These are phyloP conservation scores for Bacillus rossius DNA, from an alignment of 1,140 invertebrate species.

Conservation along the genomic window DNA sequence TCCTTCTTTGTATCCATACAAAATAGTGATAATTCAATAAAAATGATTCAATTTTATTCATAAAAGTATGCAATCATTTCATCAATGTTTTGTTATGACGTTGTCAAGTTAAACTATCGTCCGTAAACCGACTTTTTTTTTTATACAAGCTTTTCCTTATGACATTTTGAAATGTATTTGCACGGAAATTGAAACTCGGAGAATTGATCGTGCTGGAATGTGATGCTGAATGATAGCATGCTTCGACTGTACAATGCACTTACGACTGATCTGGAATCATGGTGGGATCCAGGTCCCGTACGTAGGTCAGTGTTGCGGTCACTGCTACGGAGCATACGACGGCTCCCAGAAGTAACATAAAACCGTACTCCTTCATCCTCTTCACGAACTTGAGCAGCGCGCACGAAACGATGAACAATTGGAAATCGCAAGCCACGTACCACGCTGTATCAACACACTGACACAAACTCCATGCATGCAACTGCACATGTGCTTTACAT, in stretches of 20 bases:
- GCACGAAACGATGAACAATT: slow-evolving; percentile 47
- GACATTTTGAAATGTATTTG: too few species aligned
- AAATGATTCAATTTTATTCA: too few species aligned
- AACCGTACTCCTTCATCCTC: slow-evolving; percentile 51
- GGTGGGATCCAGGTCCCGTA: slow-evolving; percentile 55
- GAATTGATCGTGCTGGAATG: too few species aligned
- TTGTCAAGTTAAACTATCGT: too few species aligned
- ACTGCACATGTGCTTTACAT: background rate
- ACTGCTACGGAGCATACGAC: slow-evolving; percentile 51
- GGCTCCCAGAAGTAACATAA: slow-evolving; percentile 46
- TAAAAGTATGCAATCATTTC: too few species aligned
- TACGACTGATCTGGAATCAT: slow-evolving; percentile 58
- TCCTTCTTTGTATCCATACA: too few species aligned
- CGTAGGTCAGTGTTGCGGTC: slow-evolving; percentile 55
- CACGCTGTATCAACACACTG: slow-evolving; percentile 52
- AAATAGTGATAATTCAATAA: too few species aligned
- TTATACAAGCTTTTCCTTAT: too few species aligned
- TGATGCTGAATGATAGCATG: too few species aligned
- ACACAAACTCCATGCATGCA: background rate
- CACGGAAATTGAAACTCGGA: too few species aligned
- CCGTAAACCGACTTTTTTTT: too few species aligned
- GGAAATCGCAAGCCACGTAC: slow-evolving; percentile 55
- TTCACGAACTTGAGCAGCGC: slow-evolving; percentile 45
- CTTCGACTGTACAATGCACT: slow-evolving; percentile 29
- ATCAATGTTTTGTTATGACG: too few species aligned